Conservation (phyloP, 2,797 vertebrate genomes). For the Pangasius mekongensis region DNA sequence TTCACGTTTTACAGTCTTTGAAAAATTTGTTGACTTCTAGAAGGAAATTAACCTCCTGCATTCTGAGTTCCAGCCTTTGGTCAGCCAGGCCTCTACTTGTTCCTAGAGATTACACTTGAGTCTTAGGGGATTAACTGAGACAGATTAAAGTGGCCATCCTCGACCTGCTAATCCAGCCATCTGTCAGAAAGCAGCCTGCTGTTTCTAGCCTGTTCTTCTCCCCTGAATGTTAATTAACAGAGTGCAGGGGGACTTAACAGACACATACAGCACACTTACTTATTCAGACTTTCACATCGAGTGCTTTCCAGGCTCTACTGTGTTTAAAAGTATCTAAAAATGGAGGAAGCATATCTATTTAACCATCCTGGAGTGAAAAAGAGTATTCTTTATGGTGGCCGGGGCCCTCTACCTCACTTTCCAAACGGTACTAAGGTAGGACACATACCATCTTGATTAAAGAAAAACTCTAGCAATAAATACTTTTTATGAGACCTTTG, state of each 20-base stretch:
- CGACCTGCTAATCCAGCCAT: conserved; percentile 81
- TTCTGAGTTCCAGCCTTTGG: conserved; percentile 47
- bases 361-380: conserved; percentile 84
- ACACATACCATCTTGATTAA: not conserved
- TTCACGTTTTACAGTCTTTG: not conserved
- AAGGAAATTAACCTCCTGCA: conserved; percentile 62
- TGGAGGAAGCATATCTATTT: conserved; percentile 80
- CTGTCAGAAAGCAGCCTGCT: conserved; percentile 78
- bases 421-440: conserved; percentile 85
- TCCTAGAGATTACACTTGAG: conserved; percentile 67
- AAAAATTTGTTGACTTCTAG: conserved; percentile 57
- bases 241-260: conserved; percentile 50
- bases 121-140: conserved; percentile 72
- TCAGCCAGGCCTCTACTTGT: conserved; percentile 55
- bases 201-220: conserved; percentile 51
- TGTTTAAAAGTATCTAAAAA: not conserved
- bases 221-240: conserved; percentile 67
- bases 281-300: not conserved
- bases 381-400: conserved; percentile 85
- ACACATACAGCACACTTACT: not conserved
- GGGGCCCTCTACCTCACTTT: conserved; percentile 78
- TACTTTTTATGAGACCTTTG: not conserved
- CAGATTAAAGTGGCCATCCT: conserved; percentile 78
- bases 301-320: not conserved
- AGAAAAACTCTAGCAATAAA: not conserved